Evolutionary conservation across 1,140 invertebrate genomes (phyloP), one percentile per base, ranked within the genome.

Genomic region (Stratiolaelaps scimitus): DNA sequence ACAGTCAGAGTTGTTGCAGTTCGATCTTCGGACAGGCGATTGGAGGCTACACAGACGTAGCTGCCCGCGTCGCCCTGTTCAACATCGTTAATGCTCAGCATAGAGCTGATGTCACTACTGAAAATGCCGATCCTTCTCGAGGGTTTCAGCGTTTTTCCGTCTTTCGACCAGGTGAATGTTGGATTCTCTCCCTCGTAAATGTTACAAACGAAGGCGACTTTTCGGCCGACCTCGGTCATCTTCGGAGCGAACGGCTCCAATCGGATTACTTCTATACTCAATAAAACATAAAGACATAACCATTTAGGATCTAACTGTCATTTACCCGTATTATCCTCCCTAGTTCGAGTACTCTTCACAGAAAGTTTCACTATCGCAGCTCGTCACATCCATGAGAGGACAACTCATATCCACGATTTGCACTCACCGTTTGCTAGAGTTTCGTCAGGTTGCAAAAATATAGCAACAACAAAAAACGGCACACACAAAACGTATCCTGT

Each of bases 171-270:
- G 15, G 53, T 20, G 23, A 60, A 60, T 34, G 26, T 60, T 34
- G 34, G 26, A 26, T 60, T 34, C 17, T 60, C 53, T 60, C 53
- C 53, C 34, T 60, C 26, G 53, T 60, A 60, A 60, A 34, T 34
- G 15, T 29, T 26, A 10, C 53, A 60, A 6, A 34, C 34, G 23
- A 60, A 60, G 15, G 53, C 53, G 17, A 60, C 10, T 15, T 34
- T 26, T 34, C 34, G 26, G 6, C 53, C 53, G 20, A 29, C 26
- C 15, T 15, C 20, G 53, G 53, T 60, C 26, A 17, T 34, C 53
- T 60, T 60, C 1, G 53, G 2, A 19, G 53, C 53, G 23, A 60
- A 29, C 4, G 26, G 20, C 53, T 60, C 53, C 26, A 60, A 34
- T 10, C 53, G 53, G 13, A 60, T 34, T 34, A 26, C 10, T 26